Conservation (phyloP, 2,888 invertebrate genomes). For the Lordiphosa andalusiaca region DNA sequence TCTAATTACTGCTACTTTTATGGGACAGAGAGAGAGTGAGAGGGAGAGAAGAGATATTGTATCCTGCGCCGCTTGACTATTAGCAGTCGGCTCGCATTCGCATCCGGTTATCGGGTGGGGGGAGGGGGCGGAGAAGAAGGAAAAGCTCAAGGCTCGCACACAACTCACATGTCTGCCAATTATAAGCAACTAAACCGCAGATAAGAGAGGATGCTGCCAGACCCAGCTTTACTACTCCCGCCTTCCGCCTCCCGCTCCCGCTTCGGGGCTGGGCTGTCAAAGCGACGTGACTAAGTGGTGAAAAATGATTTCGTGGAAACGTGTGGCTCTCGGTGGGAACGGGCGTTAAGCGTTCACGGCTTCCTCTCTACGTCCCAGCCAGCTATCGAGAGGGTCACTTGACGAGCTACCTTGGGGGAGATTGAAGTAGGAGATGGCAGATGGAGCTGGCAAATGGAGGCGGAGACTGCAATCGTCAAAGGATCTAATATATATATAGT, state of each 20-base stretch:
- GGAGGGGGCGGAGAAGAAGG: too few species aligned
- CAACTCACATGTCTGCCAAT: constrained; percentile 70
- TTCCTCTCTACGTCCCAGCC: constrained; percentile 18
- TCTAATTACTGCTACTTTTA: constrained; percentile 32
- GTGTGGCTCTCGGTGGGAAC: constrained; percentile 63
- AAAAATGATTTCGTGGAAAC: constrained; percentile 73
- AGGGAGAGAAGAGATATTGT: constrained; percentile 9
- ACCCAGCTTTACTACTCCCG: constrained; percentile 15
- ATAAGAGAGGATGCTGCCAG: constrained; percentile 63
- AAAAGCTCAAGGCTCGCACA: constrained; percentile 47
- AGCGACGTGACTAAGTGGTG: constrained; percentile 72
- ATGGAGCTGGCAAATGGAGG: constrained; percentile 1
- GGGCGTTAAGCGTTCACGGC: constrained; percentile 48
- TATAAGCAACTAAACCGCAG: constrained; percentile 71
- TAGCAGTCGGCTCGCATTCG: constrained; percentile 35
- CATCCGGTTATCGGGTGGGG: constrained; percentile 29
- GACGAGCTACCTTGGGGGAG: constrained; percentile 50
- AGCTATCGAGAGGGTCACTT: constrained; percentile 64
- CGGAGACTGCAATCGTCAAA: constrained; percentile 61
- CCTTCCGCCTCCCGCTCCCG: not conserved
- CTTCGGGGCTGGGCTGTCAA: constrained; percentile 56
- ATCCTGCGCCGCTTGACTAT: constrained; percentile 25
- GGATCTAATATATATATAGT: constrained; percentile 38
- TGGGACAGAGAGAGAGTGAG: constrained; percentile 23
- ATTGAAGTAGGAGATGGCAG: constrained; percentile 12